phyloP scores from a whole-genome alignment of 2,888 invertebrate species.

The Patella pellucida region DNA sequence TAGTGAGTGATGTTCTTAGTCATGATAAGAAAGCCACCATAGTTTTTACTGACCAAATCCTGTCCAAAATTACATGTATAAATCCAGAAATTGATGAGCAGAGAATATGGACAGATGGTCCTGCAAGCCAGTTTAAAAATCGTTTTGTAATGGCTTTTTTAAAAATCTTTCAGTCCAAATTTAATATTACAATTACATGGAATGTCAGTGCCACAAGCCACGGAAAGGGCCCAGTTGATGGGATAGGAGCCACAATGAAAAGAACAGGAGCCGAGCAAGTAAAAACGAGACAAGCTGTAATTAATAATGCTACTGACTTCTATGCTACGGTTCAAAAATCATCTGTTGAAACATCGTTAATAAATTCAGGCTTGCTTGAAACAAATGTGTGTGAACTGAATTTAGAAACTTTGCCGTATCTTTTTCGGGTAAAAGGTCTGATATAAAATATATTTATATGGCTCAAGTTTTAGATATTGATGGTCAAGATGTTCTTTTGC shows the following conservation, averaged over 20 bases:
- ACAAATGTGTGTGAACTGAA: background rate
- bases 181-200: constrained; percentile 17
- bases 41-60: constrained; percentile 16
- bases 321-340: background rate
- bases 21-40: constrained; percentile 17
- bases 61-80: background rate
- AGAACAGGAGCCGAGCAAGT: constrained; percentile 15
- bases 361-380: background rate
- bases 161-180: background rate
- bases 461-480: background rate
- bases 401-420: background rate
- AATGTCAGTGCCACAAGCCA: constrained; percentile 21
- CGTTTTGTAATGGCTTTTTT: constrained; percentile 17
- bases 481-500: background rate
- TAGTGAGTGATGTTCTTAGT: constrained; percentile 9
- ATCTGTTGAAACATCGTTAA: constrained; percentile 13
- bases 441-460: background rate
- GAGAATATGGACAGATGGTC: constrained; percentile 14
- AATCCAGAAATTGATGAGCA: background rate
- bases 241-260: constrained; percentile 16
- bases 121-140: constrained; percentile 25
- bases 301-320: constrained; percentile 6
- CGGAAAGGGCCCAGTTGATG: background rate
- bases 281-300: constrained; percentile 10
- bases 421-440: background rate